These are phyloP conservation scores for Litocranius walleri DNA, from an alignment of 2,113 vertebrate species.

Conservation along the genomic window DNA sequence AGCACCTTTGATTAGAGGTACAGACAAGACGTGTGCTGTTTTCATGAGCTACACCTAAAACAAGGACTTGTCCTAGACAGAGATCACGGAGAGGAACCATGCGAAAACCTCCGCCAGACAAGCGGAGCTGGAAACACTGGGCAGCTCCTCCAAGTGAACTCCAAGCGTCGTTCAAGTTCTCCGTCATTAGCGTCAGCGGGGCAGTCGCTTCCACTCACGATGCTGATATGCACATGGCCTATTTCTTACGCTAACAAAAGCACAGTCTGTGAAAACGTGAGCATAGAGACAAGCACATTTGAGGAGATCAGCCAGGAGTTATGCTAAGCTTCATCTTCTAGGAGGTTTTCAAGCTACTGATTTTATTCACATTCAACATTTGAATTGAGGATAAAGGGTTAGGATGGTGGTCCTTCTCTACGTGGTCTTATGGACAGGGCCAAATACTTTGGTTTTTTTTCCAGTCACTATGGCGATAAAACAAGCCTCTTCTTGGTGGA, in stretches of 20 bases:
- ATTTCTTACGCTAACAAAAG: background rate
- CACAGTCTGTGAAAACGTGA: rapidly evolving
- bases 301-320: background rate
- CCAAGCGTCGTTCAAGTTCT: background rate
- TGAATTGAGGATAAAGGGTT: background rate
- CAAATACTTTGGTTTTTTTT: rapidly evolving
- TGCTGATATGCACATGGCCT: rapidly evolving
- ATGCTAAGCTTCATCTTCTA: background rate
- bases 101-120: background rate
- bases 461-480: background rate
- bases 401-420: background rate
- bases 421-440: rapidly evolving
- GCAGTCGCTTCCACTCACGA: background rate
- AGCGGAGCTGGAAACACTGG: rapidly evolving
- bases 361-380: background rate
- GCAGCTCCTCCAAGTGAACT: rapidly evolving
- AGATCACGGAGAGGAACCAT: rapidly evolving
- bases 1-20: background rate
- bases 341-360: background rate
- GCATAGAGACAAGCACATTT: background rate
- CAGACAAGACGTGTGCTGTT: rapidly evolving
- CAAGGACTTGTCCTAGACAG: rapidly evolving
- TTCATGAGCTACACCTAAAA: background rate
- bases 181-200: rapidly evolving
- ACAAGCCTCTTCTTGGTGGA: background rate